These are phyloP conservation scores for Ophiodon elongatus DNA, from an alignment of 2,113 vertebrate genomes.

Conservation along the genomic window DNA sequence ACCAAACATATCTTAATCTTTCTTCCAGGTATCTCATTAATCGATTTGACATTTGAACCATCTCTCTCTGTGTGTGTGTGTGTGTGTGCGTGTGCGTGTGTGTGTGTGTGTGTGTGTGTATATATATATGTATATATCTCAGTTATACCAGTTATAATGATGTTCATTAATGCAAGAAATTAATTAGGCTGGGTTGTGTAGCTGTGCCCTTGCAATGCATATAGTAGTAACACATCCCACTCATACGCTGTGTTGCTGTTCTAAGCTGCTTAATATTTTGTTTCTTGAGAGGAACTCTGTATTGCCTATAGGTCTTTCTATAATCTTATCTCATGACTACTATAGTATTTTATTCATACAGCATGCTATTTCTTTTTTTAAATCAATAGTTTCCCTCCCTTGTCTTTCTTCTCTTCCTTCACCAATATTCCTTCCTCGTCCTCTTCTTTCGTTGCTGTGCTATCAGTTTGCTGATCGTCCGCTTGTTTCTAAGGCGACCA, in stretches of 20 bases:
- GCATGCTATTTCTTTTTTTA: background rate
- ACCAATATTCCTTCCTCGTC: background rate
- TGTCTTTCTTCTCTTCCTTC: background rate
- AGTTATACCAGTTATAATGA: background rate
- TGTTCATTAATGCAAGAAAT: background rate
- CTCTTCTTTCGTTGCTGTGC: background rate
- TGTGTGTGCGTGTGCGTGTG: no score
- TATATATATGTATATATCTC: background rate
- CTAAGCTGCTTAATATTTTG: background rate
- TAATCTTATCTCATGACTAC: background rate
- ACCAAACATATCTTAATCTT: background rate
- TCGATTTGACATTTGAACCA: background rate
- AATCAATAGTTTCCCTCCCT: background rate
- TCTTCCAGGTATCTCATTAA: background rate
- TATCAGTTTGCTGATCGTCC: background rate
- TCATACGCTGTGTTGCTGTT: constrained; percentile 1
- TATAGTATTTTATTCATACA: background rate
- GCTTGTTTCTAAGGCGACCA: background rate
- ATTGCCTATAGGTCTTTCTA: background rate
- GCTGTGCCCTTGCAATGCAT: background rate
- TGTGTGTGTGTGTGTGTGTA: no score
- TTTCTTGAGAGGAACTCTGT: background rate
- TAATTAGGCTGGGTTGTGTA: background rate
- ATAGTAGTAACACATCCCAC: background rate
- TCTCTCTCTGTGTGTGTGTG: background rate